Evolutionary conservation across 2,797 vertebrate species (phyloP).

Genomic region (Liparis tanakae): DNA sequence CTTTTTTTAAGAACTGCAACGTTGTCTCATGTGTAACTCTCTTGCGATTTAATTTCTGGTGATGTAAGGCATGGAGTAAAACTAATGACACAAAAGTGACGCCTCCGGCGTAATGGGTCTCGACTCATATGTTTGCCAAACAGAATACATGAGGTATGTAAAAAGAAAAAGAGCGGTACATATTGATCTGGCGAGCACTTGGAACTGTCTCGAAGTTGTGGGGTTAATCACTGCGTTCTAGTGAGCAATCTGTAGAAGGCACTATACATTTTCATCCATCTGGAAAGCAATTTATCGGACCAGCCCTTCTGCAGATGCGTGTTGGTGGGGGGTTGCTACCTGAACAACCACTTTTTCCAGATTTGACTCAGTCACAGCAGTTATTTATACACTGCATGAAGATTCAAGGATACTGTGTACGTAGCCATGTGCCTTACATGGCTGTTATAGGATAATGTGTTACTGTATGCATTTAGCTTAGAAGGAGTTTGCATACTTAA

Average conservation of each 20-base stretch:
- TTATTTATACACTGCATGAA: slow-evolving; percentile 41
- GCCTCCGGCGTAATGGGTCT: slow-evolving; percentile 42
- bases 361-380: slow-evolving; percentile 40
- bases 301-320: slow-evolving; percentile 40
- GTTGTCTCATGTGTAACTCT: slow-evolving; percentile 42
- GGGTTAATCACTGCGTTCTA: slow-evolving; percentile 69
- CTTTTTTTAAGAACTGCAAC: slow-evolving; percentile 27
- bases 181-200: slow-evolving; percentile 65
- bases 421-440: neutral
- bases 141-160: slow-evolving; percentile 52
- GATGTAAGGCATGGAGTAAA: slow-evolving; percentile 59
- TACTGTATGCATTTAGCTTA: neutral
- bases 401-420: slow-evolving; percentile 18
- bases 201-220: slow-evolving; percentile 45
- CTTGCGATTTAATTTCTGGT: slow-evolving; percentile 67
- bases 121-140: slow-evolving; percentile 42
- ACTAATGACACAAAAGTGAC: slow-evolving; percentile 41
- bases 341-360: slow-evolving; percentile 32
- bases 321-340: neutral
- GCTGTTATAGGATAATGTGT: neutral
- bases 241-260: slow-evolving; percentile 55
- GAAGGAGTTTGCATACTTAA: neutral
- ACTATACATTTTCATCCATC: slow-evolving; percentile 56
- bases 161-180: slow-evolving; percentile 18
- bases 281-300: slow-evolving; percentile 64